phyloP scores from a whole-genome alignment of 2,797 vertebrate genomes.

The Anguilla megastoma region DNA sequence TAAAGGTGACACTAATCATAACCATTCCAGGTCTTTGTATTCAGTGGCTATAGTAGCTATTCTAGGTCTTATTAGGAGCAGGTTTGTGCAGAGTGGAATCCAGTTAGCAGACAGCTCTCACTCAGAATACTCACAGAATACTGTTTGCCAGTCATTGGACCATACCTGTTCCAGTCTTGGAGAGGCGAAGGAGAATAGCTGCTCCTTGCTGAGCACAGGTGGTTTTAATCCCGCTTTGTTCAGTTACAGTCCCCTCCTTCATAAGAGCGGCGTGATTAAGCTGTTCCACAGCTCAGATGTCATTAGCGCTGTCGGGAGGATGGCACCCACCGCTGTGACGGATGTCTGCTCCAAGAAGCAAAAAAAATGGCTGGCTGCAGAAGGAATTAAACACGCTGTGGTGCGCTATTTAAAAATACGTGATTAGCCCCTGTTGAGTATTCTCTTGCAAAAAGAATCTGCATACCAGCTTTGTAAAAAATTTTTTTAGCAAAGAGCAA shows the following conservation, averaged over 20 bases:
- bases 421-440: background rate
- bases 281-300: background rate
- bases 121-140: no score
- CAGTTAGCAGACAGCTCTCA: no score
- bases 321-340: background rate
- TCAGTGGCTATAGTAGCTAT: no score
- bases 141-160: no score
- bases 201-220: no score
- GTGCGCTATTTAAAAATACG: background rate
- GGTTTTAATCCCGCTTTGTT: background rate
- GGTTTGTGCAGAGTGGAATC: no score
- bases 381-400: background rate
- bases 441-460: background rate
- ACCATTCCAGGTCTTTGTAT: no score
- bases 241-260: background rate
- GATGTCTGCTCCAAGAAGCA: background rate
- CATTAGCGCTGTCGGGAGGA: background rate
- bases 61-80: no score
- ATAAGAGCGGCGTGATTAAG: constrained; percentile 14
- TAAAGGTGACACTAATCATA: no score
- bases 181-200: no score
- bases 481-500: no score
- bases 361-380: background rate
- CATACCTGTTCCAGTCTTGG: no score
- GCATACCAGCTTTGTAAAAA: background rate